Evolutionary conservation across 2,113 vertebrate species (phyloP).

Genomic region (Pogona vitticeps): DNA sequence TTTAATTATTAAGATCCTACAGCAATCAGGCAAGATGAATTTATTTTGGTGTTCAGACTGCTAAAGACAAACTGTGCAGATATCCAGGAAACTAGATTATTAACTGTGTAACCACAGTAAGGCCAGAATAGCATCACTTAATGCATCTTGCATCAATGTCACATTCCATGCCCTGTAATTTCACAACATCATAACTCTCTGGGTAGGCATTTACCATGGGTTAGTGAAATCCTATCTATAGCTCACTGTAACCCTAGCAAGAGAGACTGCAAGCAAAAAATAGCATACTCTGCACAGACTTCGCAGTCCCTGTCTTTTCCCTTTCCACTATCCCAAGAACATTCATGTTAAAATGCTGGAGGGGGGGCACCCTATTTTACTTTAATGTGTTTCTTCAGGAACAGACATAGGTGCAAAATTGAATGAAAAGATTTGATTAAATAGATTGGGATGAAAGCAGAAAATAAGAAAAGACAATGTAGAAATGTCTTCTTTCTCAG

Average conservation of each 20-base stretch:
- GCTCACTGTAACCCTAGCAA: slow-evolving; percentile 68
- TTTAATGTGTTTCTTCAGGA: slow-evolving; percentile 17
- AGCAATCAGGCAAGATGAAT: slow-evolving; percentile 9
- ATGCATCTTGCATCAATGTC: slow-evolving; percentile 57
- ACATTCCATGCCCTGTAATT: slow-evolving; percentile 62
- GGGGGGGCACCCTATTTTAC: too few relatives aligned
- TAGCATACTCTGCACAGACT: slow-evolving; percentile 51
- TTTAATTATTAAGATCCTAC: neutral
- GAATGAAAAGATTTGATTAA: too few relatives aligned
- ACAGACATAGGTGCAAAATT: slow-evolving; percentile 17
- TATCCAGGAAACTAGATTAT: neutral
- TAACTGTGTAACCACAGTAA: slow-evolving; percentile 38
- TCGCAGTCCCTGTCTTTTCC: slow-evolving; percentile 49
- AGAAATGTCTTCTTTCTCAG: too few relatives aligned
- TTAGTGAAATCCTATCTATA: slow-evolving; percentile 75
- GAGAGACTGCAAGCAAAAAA: slow-evolving; percentile 58
- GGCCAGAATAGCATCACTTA: slow-evolving; percentile 56
- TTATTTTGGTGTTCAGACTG: slow-evolving; percentile 28
- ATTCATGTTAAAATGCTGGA: slow-evolving; percentile 49
- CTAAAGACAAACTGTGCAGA: neutral
- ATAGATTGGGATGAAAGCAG: slow-evolving; percentile 14
- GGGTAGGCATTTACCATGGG: slow-evolving; percentile 53
- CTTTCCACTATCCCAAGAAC: slow-evolving; percentile 45
- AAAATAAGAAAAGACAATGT: slow-evolving; percentile 26
- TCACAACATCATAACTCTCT: slow-evolving; percentile 51